Percentiles rank a stretch among this genome's conserved stretches.
phyloP scores from a whole-genome alignment of 2,113 vertebrate genomes.

The Ursus arctos region DNA sequence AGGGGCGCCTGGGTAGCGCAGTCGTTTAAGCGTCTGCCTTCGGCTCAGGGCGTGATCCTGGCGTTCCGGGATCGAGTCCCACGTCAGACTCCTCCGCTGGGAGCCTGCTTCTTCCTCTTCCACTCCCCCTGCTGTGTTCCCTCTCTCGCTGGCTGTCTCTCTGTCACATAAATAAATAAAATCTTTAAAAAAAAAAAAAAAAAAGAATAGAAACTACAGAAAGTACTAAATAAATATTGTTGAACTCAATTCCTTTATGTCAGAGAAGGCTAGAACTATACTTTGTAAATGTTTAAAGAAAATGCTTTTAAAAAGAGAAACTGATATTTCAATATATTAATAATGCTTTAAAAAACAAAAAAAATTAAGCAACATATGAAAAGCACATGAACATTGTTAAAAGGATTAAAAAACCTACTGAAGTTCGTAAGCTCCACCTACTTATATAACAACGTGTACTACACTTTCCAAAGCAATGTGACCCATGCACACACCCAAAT shows the following conservation, averaged over 20 bases:
- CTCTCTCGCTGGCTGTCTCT: no score
- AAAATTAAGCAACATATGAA: constrained; percentile 37
- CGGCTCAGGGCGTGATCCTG: no score
- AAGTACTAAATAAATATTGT: neutral
- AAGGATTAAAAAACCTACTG: neutral
- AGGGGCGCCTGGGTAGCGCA: no score
- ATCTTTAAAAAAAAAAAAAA: no score
- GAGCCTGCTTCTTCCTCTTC: no score
- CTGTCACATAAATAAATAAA: no score
- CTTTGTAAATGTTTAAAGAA: constrained; percentile 47
- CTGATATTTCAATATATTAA: constrained; percentile 36
- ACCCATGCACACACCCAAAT: neutral
- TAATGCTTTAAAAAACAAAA: neutral
- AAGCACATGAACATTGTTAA: constrained; percentile 22
- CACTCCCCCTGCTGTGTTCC: no score
- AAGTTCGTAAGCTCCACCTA: constrained; percentile 8
- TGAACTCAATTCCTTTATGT: neutral
- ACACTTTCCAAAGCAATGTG: constrained; percentile 29
- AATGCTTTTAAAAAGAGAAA: constrained; percentile 43
- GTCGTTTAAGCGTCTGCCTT: no score
- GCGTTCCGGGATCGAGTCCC: no score
- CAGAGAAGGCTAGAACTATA: neutral
- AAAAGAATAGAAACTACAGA: neutral
- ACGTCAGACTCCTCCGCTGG: no score
- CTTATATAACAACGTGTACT: constrained; percentile 12